A percentile compares a stretch with the other conserved stretches of the same genome.
Evolutionary conservation across 2,797 vertebrate species (phyloP).

Genomic region (Falco naumanni): DNA sequence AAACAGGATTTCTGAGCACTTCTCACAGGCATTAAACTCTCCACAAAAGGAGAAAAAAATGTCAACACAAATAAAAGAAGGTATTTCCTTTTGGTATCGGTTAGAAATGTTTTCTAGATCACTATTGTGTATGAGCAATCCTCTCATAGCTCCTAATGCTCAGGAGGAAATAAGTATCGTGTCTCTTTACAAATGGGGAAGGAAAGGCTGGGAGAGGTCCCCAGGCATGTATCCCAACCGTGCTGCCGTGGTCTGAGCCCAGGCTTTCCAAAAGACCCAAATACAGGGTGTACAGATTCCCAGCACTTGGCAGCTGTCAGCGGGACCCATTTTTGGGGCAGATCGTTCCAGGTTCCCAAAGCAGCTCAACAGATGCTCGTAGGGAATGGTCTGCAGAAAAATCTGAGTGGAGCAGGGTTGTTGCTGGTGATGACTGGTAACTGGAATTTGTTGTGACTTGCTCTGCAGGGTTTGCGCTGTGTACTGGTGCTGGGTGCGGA

Average conservation of each 20-base stretch:
- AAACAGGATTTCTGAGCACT: neutral
- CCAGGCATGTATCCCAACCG: neutral
- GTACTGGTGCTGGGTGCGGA: neutral
- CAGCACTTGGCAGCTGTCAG: neutral
- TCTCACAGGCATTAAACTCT: neutral
- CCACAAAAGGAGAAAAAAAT: neutral
- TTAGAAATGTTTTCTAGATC: neutral
- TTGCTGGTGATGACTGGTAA: neutral
- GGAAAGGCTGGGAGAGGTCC: neutral
- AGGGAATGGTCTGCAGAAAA: neutral
- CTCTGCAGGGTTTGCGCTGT: neutral
- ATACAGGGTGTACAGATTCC: neutral
- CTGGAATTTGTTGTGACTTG: neutral
- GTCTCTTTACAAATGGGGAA: neutral
- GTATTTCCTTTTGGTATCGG: neutral
- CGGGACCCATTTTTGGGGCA: neutral
- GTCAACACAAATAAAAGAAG: neutral
- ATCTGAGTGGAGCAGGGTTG: neutral
- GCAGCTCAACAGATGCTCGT: fast-evolving
- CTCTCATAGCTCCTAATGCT: neutral
- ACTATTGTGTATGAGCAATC: neutral
- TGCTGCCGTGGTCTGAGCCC: neutral
- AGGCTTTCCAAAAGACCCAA: neutral
- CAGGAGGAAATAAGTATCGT: neutral
- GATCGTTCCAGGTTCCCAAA: neutral